Percentiles rank a stretch among this genome's conserved stretches.
Evolutionary conservation across 2,113 vertebrate genomes (phyloP).

Genomic region (Todiramphus chloris): DNA sequence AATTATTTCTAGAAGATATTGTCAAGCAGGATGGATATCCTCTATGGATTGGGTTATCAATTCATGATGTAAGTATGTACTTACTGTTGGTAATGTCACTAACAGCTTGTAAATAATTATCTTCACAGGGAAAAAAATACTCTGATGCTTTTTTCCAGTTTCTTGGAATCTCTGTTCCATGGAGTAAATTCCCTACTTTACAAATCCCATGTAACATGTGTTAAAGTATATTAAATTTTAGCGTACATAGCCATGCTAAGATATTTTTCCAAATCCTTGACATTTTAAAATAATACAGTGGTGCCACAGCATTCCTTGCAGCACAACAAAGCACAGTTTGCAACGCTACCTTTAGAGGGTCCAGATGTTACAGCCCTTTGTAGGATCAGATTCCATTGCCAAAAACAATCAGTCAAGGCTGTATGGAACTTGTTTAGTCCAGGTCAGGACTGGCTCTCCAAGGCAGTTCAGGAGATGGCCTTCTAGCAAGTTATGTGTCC

Average conservation of each 20-base stretch:
- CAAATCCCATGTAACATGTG: neutral
- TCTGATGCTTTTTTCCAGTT: neutral
- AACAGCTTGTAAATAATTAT: neutral
- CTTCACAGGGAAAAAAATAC: neutral
- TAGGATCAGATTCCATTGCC: neutral
- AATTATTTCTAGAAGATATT: slow-evolving; percentile 79
- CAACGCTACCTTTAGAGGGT: neutral
- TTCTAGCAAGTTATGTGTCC: neutral
- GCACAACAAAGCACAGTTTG: neutral
- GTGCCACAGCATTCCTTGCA: neutral
- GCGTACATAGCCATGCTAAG: neutral
- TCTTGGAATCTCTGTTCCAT: neutral
- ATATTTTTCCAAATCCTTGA: neutral
- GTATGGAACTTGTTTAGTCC: neutral
- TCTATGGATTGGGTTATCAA: slow-evolving; percentile 92
- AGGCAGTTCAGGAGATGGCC: neutral
- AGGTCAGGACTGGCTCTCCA: neutral
- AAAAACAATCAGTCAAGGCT: neutral
- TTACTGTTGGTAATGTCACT: neutral
- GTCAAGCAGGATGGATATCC: slow-evolving; percentile 86
- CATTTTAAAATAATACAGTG: neutral
- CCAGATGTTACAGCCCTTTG: neutral
- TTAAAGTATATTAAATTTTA: neutral
- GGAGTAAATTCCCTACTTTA: neutral
- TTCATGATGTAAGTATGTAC: slow-evolving; percentile 85